phyloP scores from a whole-genome alignment of 2,797 vertebrate genomes.

The Periparus ater region DNA sequence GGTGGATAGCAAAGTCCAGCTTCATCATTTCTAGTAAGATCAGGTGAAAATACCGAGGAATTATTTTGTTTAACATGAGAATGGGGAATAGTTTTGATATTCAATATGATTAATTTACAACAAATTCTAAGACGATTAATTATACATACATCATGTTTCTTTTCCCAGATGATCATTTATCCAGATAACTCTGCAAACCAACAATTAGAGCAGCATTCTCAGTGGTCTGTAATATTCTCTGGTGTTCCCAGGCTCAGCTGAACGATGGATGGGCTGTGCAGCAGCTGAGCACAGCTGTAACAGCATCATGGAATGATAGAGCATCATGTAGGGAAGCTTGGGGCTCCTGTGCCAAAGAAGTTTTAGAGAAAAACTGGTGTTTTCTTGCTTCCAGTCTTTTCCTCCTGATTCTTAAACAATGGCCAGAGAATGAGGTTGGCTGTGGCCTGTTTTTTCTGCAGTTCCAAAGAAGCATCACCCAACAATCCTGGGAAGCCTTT shows the following conservation, averaged over 20 bases:
- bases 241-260: not conserved
- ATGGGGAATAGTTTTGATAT: not conserved
- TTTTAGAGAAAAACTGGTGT: not conserved
- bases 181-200: not conserved
- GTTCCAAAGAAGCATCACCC: accelerated
- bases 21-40: not conserved
- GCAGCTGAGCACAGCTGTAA: not conserved
- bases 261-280: not conserved
- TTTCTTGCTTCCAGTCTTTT: not conserved
- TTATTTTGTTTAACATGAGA: not conserved
- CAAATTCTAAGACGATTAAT: not conserved
- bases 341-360: not conserved
- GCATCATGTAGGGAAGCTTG: not conserved
- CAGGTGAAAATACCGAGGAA: not conserved
- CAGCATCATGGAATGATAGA: not conserved
- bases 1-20: not conserved
- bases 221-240: not conserved
- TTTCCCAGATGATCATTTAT: conserved; percentile 7
- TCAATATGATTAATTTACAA: not conserved
- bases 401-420: not conserved
- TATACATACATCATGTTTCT: not conserved
- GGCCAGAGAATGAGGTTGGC: not conserved
- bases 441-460: not conserved
- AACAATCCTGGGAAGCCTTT: not conserved
- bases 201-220: not conserved